phyloP scores from a whole-genome alignment of 2,113 vertebrate species.

The Apus apus region DNA sequence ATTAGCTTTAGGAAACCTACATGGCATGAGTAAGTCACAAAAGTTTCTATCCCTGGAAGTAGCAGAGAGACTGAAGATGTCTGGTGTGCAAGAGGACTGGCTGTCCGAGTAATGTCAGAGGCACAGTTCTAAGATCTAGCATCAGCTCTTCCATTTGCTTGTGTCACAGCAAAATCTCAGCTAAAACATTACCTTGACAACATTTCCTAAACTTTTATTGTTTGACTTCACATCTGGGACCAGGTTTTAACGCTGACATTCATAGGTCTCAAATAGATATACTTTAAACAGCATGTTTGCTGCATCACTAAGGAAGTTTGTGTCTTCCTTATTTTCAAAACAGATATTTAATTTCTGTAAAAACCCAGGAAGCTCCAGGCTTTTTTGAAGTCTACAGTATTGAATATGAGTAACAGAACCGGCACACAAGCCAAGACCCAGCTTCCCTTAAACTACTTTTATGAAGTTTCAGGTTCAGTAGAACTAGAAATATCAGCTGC shows the following conservation, averaged over 20 bases:
- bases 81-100: background rate
- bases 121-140: background rate
- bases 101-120: background rate
- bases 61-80: background rate
- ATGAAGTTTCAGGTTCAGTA: no score
- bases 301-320: background rate
- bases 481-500: background rate
- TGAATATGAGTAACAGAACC: accelerated
- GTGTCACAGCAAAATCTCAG: background rate
- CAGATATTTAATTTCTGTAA: background rate
- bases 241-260: background rate
- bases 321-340: background rate
- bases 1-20: background rate
- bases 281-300: background rate
- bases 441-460: accelerated
- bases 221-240: background rate
- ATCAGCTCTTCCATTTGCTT: background rate
- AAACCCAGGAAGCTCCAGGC: accelerated
- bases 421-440: accelerated
- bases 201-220: background rate
- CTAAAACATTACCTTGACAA: background rate
- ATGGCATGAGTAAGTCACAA: background rate
- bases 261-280: accelerated
- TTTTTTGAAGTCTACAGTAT: background rate
- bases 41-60: background rate